A percentile compares a stretch with the other conserved stretches of the same genome.
phyloP scores from a whole-genome alignment of 2,888 invertebrate genomes.

The Oasisia sp. region DNA sequence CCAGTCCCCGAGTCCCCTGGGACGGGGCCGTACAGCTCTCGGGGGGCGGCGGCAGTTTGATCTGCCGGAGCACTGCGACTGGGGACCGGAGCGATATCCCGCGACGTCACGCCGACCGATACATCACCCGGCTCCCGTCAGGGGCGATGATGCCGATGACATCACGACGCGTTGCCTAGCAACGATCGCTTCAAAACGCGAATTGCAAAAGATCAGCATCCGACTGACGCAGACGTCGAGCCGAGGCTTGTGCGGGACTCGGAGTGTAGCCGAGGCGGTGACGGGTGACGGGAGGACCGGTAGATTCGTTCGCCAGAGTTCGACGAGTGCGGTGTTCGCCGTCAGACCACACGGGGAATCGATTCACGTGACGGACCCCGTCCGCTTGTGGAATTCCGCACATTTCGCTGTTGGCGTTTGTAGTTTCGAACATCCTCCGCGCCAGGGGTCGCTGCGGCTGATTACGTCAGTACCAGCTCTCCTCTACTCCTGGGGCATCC shows the following conservation, averaged over 20 bases:
- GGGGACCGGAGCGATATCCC: background rate
- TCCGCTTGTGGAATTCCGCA: background rate
- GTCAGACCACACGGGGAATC: background rate
- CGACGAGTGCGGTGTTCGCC: background rate
- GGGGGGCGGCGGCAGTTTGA: background rate
- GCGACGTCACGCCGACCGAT: background rate
- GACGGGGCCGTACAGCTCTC: too few species aligned
- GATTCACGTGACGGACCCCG: background rate
- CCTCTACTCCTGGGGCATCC: too few species aligned
- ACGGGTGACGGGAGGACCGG: background rate
- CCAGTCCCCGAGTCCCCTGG: too few species aligned
- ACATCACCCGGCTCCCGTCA: background rate
- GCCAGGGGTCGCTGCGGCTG: too few species aligned
- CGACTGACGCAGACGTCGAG: background rate
- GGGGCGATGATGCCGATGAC: background rate
- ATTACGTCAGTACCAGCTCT: too few species aligned
- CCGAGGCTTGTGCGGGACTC: background rate
- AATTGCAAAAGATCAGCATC: slow-evolving; percentile 6
- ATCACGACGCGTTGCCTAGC: slow-evolving; percentile 11
- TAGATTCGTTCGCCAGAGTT: background rate
- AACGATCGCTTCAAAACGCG: background rate
- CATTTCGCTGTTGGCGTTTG: background rate
- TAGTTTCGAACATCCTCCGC: background rate
- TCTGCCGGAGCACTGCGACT: background rate
- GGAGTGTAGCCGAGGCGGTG: background rate